Conservation (phyloP, 2,113 vertebrate species). For the Merops nubicus region DNA sequence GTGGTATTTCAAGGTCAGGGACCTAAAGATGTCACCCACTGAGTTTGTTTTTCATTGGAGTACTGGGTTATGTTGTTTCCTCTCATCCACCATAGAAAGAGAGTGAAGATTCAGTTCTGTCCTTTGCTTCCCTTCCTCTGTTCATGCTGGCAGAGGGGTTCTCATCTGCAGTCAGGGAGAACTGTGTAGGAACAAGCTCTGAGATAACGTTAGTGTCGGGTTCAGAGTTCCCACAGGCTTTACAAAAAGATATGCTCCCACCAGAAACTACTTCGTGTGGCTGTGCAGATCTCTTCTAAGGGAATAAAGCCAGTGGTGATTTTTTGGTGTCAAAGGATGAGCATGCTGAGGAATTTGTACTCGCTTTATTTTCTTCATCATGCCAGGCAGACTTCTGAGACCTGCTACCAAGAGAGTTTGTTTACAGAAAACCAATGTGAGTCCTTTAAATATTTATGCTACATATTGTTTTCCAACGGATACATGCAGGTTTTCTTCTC, state of each 20-base stretch:
- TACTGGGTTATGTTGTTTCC: not conserved
- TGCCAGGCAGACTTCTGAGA: not conserved
- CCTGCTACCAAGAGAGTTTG: not conserved
- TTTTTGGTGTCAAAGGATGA: not conserved
- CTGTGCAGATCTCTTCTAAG: not conserved
- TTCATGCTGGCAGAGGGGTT: not conserved
- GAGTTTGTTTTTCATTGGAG: not conserved
- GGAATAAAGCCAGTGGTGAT: not conserved
- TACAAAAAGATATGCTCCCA: not conserved
- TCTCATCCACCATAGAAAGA: not conserved
- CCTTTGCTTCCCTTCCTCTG: not conserved
- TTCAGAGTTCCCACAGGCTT: not conserved
- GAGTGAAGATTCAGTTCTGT: not conserved
- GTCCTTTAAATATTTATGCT: not conserved
- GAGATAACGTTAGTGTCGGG: rapidly evolving
- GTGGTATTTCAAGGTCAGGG: not conserved
- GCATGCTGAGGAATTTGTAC: not conserved
- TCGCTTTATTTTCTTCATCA: not conserved
- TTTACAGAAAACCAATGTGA: not conserved
- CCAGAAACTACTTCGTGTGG: not conserved
- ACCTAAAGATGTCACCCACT: not conserved
- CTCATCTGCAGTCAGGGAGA: not conserved
- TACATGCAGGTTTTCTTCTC: not conserved
- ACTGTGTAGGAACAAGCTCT: not conserved
- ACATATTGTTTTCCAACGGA: not conserved